Conservation (phyloP, 2,888 invertebrate species). For the Eudasyphora cyanicolor region DNA sequence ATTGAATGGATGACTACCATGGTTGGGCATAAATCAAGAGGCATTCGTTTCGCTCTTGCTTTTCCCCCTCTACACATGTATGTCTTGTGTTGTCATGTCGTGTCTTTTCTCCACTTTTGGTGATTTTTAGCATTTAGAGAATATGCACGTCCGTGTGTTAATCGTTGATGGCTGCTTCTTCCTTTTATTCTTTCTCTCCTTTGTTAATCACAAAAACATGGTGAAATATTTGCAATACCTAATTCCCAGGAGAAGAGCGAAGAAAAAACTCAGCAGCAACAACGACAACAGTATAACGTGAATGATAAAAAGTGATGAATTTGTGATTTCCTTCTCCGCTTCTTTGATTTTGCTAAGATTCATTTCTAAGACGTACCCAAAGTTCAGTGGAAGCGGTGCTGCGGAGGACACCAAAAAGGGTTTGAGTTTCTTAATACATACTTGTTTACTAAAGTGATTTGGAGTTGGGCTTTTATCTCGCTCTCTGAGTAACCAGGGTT, state of each 20-base stretch:
- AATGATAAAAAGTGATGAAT: slow-evolving; percentile 19
- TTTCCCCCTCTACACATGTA: not conserved
- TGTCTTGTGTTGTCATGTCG: slow-evolving; percentile 7
- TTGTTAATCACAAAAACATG: slow-evolving; percentile 2
- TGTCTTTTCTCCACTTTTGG: not conserved
- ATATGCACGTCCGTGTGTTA: not conserved
- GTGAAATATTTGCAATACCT: slow-evolving; percentile 37
- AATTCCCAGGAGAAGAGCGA: slow-evolving; percentile 16
- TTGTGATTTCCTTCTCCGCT: slow-evolving; percentile 1
- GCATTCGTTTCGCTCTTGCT: slow-evolving; percentile 19
- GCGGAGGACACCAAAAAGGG: not conserved
- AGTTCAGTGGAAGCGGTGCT: not conserved
- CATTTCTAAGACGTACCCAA: not conserved
- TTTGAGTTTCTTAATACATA: not conserved
- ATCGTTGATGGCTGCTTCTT: slow-evolving; percentile 17
- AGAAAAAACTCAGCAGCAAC: slow-evolving; percentile 4
- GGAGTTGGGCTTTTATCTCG: not conserved
- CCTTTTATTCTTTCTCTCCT: not conserved
- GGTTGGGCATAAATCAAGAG: slow-evolving; percentile 52
- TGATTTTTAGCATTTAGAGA: slow-evolving; percentile 2
- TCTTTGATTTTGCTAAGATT: not conserved
- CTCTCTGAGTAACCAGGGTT: not conserved
- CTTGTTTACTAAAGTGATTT: not conserved
- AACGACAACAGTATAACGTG: not conserved
- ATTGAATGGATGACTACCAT: slow-evolving; percentile 42